Evolutionary conservation across 2,888 invertebrate species (phyloP).

Genomic region (Chrysolina oricalcia): DNA sequence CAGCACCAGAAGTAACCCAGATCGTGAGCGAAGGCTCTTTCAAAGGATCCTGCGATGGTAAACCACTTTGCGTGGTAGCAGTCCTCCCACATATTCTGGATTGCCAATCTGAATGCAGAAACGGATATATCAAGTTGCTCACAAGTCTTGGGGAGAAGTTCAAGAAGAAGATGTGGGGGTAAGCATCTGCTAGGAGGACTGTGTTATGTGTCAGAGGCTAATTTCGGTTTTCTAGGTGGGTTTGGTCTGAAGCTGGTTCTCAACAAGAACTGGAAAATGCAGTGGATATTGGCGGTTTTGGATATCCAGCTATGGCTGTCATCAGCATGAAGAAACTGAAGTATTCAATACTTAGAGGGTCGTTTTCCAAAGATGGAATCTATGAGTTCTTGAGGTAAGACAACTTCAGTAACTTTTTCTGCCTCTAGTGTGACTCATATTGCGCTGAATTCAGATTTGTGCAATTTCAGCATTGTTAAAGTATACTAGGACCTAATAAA

Average conservation of each 20-base stretch:
- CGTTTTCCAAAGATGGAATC: conserved; percentile 96
- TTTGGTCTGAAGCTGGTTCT: conserved; percentile 94
- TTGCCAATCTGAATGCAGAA: conserved; percentile 94
- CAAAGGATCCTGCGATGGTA: conserved; percentile 86
- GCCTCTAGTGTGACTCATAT: background rate
- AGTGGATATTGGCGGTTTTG: conserved; percentile 96
- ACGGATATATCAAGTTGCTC: conserved; percentile 86
- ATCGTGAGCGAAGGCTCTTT: conserved; percentile 77
- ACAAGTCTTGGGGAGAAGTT: conserved; percentile 88
- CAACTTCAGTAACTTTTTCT: conserved; percentile 25
- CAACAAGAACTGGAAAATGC: conserved; percentile 90
- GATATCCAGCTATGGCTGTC: conserved; percentile 98
- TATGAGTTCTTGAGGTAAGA: conserved; percentile 87
- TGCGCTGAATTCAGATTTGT: too few relatives aligned
- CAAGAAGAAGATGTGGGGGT: conserved; percentile 95
- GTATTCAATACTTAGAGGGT: conserved; percentile 92
- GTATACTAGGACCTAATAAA: too few relatives aligned
- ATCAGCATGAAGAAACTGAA: conserved; percentile 98
- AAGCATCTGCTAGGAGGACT: conserved; percentile 35
- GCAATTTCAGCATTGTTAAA: too few relatives aligned
- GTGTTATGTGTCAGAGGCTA: too few relatives aligned
- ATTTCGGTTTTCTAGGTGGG: conserved; percentile 76
- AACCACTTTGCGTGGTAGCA: conserved; percentile 92
- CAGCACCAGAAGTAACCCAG: conserved; percentile 88
- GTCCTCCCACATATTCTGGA: conserved; percentile 96